Evolutionary conservation across 2,888 invertebrate genomes (phyloP), one percentile per base, ranked within the genome.

Genomic region (Plagiodera versicolora): DNA sequence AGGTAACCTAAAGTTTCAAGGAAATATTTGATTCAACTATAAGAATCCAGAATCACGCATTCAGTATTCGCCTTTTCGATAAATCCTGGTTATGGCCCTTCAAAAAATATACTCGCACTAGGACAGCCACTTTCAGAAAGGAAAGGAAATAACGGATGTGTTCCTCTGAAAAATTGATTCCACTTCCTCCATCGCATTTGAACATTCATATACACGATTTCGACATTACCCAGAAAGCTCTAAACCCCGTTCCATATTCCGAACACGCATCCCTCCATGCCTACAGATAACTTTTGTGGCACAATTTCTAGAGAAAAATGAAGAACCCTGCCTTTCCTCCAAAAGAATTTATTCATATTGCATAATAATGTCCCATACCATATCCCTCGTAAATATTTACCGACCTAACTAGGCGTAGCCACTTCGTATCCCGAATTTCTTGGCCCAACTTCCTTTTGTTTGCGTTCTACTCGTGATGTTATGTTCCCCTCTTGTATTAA

Each of bases 281-380:
- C 60, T 55, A 56, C 56, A 59, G 61, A 63, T 59, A 59, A 57
- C 59, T 65, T 56, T 56, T 55, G 30, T 56, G 50, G 56, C 57
- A 50, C 59, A 60, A 53, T 60, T 61, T 61, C 50, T 52, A 39
- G 57, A 65, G 62, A 63, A 63, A 61, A 65, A 63, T 63, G 63
- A 63, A 65, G 63, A 63, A 56, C 60, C 30, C 53, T 56, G 56
- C 52, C 51, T 60, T 59, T 57, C 54, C 55, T 35, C 49, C 53
- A 53, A 53, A 61, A 60, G 53, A 53, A 61, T 45, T 45, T 44
- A 70, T 74, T 70, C 70, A 70, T 72, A 69, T 71, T 71, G 70
- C 65, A 68, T 63, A 66, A 67, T 68, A 70, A 69, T 65, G 63
- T 64, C 61, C 61, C 57, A 20, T 50, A 35, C 52, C 53, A 45